Evolutionary conservation across 1,140 invertebrate species (phyloP).

Genomic region (Micrasema minimum): DNA sequence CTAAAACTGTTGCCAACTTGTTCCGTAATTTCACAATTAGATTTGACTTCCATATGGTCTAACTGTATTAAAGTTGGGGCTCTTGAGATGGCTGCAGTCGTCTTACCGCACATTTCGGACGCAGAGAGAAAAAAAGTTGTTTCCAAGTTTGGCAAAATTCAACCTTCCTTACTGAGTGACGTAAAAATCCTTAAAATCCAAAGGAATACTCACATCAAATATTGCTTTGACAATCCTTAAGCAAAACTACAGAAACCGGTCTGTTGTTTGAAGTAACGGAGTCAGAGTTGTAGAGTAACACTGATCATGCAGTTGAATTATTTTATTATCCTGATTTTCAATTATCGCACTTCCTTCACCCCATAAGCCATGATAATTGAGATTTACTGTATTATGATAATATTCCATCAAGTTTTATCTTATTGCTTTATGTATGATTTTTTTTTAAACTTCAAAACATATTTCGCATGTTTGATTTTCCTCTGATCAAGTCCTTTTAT

Average conservation of each 20-base stretch:
- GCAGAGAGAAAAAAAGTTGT: conserved; percentile 32
- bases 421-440: too few relatives aligned
- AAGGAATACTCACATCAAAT: conserved; percentile 46
- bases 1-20: conserved; percentile 64
- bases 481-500: too few relatives aligned
- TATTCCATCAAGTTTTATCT: too few relatives aligned
- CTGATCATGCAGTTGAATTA: too few relatives aligned
- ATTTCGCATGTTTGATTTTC: too few relatives aligned
- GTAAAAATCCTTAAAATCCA: conserved; percentile 46
- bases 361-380: too few relatives aligned
- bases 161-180: conserved; percentile 42
- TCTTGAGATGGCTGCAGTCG: conserved; percentile 60
- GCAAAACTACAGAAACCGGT: conserved; percentile 28
- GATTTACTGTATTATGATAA: too few relatives aligned
- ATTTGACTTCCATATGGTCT: conserved; percentile 63
- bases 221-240: conserved; percentile 46
- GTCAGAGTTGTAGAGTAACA: too few relatives aligned
- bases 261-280: too few relatives aligned
- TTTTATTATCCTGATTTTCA: too few relatives aligned
- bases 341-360: too few relatives aligned
- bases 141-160: conserved; percentile 48
- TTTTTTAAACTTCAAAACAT: too few relatives aligned
- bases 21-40: conserved; percentile 61
- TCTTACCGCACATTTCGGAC: conserved; percentile 56
- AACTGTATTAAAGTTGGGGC: conserved; percentile 63